A percentile compares a stretch with the other conserved stretches of the same genome.
Conservation (phyloP, 1,140 invertebrate genomes). For the Daktulosphaira vitifoliae region DNA sequence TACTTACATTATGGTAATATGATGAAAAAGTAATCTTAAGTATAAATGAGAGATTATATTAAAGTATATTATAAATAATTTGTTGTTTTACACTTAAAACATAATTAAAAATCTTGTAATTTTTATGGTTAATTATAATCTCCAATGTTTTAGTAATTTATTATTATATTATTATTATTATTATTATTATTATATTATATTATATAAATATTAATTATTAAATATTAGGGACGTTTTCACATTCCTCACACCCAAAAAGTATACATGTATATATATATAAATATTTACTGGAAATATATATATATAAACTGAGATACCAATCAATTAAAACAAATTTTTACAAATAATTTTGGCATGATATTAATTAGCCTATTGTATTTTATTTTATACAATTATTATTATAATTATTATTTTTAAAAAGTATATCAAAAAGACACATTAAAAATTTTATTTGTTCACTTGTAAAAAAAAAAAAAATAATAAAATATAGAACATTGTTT, state of each 20-base stretch:
- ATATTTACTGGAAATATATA: conserved; percentile 4
- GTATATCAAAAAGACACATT: conserved; percentile 27
- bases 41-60: conserved; percentile 27
- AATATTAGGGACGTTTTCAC: conserved; percentile 33
- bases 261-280: not conserved
- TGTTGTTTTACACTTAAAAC: conserved; percentile 33
- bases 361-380: conserved; percentile 32
- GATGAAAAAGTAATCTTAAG: conserved; percentile 29
- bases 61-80: conserved; percentile 28
- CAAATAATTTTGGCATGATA: conserved; percentile 31
- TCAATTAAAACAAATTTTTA: conserved; percentile 15
- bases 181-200: conserved; percentile 30
- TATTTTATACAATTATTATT: conserved; percentile 24
- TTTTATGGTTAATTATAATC: conserved; percentile 33
- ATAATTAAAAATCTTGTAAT: conserved; percentile 34
- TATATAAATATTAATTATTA: conserved; percentile 33
- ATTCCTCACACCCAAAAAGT: conserved; percentile 27
- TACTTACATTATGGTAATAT: conserved; percentile 30
- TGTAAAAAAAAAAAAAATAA: conserved; percentile 20
- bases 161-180: conserved; percentile 30
- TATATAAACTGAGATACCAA: conserved; percentile 1
- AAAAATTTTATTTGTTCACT: conserved; percentile 33
- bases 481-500: conserved; percentile 14
- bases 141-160: conserved; percentile 34
- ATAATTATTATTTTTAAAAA: conserved; percentile 26